Evolutionary conservation across 2,888 invertebrate genomes (phyloP).

Genomic region (Leucophenga montana): DNA sequence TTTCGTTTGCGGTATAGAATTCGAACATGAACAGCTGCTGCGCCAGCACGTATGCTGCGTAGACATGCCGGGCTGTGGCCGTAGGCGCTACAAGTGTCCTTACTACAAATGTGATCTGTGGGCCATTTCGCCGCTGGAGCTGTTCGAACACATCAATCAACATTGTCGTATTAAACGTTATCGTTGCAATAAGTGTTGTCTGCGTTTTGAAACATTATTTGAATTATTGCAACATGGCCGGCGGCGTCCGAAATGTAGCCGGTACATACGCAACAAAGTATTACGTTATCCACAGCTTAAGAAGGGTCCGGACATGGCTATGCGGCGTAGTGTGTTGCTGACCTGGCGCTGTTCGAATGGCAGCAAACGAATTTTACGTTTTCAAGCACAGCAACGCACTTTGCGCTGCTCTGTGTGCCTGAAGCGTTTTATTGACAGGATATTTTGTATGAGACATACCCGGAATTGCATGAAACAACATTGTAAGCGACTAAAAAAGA

Average conservation of each 20-base stretch:
- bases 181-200: conserved; percentile 49
- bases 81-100: conserved; percentile 51
- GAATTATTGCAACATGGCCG: conserved; percentile 32
- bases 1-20: conserved; percentile 47
- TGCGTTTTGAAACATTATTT: conserved; percentile 39
- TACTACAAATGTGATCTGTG: conserved; percentile 46
- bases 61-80: conserved; percentile 4
- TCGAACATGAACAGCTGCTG: conserved; percentile 42
- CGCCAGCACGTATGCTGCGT: conserved; percentile 47
- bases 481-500: background rate
- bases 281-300: background rate
- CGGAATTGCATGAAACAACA: background rate
- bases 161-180: conserved; percentile 42
- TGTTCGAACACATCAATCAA: conserved; percentile 50
- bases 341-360: background rate
- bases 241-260: no score
- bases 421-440: background rate
- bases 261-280: no score
- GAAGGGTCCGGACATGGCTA: conserved; percentile 35
- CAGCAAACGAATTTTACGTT: background rate
- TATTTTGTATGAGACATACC: background rate
- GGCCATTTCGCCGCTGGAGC: conserved; percentile 45
- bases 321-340: background rate
- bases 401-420: background rate
- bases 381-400: background rate